phyloP scores from a whole-genome alignment of 2,888 invertebrate genomes.

The Eudasyphora cyanicolor region DNA sequence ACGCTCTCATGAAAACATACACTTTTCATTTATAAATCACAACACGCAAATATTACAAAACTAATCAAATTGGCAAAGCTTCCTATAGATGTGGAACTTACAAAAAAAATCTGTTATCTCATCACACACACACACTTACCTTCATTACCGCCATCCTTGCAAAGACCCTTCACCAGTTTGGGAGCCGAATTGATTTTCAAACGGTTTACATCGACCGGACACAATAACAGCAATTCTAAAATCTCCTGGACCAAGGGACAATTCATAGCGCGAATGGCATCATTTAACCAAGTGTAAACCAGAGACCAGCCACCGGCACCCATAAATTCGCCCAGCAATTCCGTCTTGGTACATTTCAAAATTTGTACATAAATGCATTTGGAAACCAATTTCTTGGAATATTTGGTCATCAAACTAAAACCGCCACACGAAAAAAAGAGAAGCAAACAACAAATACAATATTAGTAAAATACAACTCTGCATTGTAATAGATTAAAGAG shows the following conservation, averaged over 20 bases:
- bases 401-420: constrained; percentile 96
- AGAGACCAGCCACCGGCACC: constrained; percentile 95
- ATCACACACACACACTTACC: constrained; percentile 85
- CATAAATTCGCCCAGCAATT: constrained; percentile 93
- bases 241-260: constrained; percentile 93
- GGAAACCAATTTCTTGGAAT: constrained; percentile 96
- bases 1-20: too few species aligned
- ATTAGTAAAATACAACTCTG: constrained; percentile 42
- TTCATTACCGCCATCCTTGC: constrained; percentile 90
- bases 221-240: constrained; percentile 89
- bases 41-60: too few species aligned
- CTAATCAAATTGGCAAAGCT: too few species aligned
- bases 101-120: too few species aligned
- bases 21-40: too few species aligned
- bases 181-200: constrained; percentile 95
- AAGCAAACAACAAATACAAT: not conserved
- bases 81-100: too few species aligned
- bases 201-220: constrained; percentile 94
- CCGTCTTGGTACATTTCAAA: constrained; percentile 90
- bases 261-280: constrained; percentile 91
- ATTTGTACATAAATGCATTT: constrained; percentile 97
- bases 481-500: constrained; percentile 55
- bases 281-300: constrained; percentile 93
- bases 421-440: constrained; percentile 66
- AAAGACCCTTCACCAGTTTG: constrained; percentile 92